phyloP scores from a whole-genome alignment of 2,113 vertebrate species.

The Grus americana region DNA sequence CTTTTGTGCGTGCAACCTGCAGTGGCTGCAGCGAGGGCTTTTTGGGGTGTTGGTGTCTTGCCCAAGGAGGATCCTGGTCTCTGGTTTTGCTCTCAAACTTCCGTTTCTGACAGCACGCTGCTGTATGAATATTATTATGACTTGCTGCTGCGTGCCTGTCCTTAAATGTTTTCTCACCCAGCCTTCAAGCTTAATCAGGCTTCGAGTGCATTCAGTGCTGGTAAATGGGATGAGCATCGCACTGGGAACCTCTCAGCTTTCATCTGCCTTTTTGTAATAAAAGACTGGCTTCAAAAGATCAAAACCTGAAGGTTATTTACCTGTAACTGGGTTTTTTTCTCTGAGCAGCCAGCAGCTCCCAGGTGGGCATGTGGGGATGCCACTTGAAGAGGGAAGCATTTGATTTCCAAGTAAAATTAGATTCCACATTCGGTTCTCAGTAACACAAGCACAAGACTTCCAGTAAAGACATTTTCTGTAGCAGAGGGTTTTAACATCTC shows the following conservation, averaged over 20 bases:
- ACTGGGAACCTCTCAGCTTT: conserved; percentile 10
- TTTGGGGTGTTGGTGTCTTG: neutral
- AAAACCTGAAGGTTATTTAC: conserved; percentile 44
- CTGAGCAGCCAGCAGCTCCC: neutral
- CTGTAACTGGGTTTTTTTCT: neutral
- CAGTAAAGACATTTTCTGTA: conserved; percentile 24
- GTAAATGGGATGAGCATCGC: neutral
- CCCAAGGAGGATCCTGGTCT: neutral
- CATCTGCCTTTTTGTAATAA: neutral
- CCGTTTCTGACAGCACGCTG: neutral
- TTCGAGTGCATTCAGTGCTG: neutral
- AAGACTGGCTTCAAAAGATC: neutral
- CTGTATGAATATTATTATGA: neutral
- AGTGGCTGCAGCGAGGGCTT: rapidly evolving
- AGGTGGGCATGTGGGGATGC: neutral
- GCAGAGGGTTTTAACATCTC: neutral
- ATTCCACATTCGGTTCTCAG: conserved; percentile 12
- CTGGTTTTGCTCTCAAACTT: neutral
- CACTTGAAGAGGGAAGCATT: conserved; percentile 6
- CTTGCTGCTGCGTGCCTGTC: neutral
- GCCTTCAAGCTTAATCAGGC: neutral
- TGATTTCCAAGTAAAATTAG: conserved; percentile 51
- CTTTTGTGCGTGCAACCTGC: neutral
- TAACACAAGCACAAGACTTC: neutral
- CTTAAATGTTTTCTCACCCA: neutral